Evolutionary conservation across 1,140 invertebrate species (phyloP), one percentile per base, ranked within the genome.

Genomic region (Drosophila varians): DNA sequence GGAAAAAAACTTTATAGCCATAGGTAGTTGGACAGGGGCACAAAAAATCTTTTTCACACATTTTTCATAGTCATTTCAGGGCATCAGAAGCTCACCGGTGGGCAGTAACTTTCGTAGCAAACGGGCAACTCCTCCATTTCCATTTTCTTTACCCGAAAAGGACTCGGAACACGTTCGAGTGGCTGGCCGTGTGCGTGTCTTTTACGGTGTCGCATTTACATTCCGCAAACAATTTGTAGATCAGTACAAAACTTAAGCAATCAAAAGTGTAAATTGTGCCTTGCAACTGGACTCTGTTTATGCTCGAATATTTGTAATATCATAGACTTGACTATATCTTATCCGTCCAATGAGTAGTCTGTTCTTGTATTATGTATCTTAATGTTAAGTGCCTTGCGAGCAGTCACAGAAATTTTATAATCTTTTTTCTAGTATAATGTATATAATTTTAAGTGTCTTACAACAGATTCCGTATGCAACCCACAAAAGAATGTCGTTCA

Each of bases 31-130:
- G 80, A 68, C 79, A 58, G 74, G 62, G 71, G 57, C 66, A 64
- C 38, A 87, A 78, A 83, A 90, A 90, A 77, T 80, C 79, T 89
- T 90, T 68, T 90, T 90, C 89, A 90, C 89, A 90, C 89, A 90
- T 90, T 90, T 90, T 90, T 90, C 89, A 90, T 90, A 89, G 89
- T 90, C 80, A 90, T 84, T 68, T 74, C 77, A 71, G 61, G 70
- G 74, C 65, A 71, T 60, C 55, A 52, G 34, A 1, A 38, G 36
- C 14, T 16, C 36, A 7, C n/a, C 80, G 49, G 79, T 86, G 78
- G 78, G 80, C 87, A 87, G 82, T 82, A 74, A 78, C 82, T 72
- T 69, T 66, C 74, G 71, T 70, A 77, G 74, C 53, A 75, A 64
- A 82, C 72, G 82, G 82, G 77, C 77, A 87, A 87, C 82, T 87